A percentile compares a stretch with the other conserved stretches of the same genome.
These are phyloP conservation scores for Manacus vitellinus DNA, from an alignment of 2,113 vertebrate genomes.

Conservation along the genomic window DNA sequence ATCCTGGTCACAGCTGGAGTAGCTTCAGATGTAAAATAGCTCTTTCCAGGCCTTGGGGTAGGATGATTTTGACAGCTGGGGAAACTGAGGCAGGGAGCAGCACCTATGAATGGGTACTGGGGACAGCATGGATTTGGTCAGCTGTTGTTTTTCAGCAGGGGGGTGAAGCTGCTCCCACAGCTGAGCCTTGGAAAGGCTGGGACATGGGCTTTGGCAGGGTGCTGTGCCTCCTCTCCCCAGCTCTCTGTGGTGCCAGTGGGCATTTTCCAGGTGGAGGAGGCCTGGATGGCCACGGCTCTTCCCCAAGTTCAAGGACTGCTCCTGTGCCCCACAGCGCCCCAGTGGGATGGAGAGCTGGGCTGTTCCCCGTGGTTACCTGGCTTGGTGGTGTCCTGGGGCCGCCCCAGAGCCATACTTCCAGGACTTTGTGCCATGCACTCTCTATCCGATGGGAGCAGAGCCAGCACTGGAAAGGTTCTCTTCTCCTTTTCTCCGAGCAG, in stretches of 20 bases:
- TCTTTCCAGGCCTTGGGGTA: neutral
- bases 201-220: neutral
- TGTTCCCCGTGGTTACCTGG: neutral
- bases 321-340: neutral
- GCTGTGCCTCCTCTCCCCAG: rapidly evolving
- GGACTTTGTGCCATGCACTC: neutral
- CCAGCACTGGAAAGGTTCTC: neutral
- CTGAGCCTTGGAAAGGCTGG: neutral
- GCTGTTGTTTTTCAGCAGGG: neutral
- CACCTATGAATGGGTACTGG: rapidly evolving
- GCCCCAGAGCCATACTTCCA: neutral
- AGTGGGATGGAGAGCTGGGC: neutral
- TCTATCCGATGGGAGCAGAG: conserved; percentile 34
- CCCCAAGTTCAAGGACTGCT: neutral
- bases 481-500: neutral
- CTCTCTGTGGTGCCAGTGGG: neutral
- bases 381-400: rapidly evolving
- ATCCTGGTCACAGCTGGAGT: neutral
- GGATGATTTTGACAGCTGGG: neutral
- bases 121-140: neutral
- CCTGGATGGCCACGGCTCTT: neutral
- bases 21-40: neutral
- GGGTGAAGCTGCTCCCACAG: neutral
- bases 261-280: neutral
- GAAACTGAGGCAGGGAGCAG: neutral